Evolutionary conservation across 1,140 invertebrate species (phyloP).

Genomic region (Micrasema longulum): DNA sequence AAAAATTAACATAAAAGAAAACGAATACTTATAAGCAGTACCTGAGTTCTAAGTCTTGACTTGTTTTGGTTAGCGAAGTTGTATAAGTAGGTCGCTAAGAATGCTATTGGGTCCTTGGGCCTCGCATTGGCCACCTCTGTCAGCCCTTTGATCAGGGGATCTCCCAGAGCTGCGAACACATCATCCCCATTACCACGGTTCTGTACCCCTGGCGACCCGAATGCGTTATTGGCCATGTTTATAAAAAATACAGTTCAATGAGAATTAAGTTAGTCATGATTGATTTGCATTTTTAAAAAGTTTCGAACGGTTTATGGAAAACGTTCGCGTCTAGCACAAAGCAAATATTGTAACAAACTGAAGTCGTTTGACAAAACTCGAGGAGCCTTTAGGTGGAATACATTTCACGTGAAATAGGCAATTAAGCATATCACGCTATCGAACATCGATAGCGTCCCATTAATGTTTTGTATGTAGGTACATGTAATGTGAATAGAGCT

Average conservation of each 20-base stretch:
- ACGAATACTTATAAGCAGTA: slow-evolving; percentile 17
- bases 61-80: slow-evolving; percentile 75
- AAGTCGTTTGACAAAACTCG: background rate
- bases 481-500: slow-evolving; percentile 58
- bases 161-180: slow-evolving; percentile 79
- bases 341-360: slow-evolving; percentile 9
- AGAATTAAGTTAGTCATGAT: no score
- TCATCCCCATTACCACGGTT: slow-evolving; percentile 53
- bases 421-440: slow-evolving; percentile 30
- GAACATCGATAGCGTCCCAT: slow-evolving; percentile 17
- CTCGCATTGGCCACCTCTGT: slow-evolving; percentile 85
- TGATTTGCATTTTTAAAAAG: background rate
- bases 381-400: background rate
- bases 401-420: background rate
- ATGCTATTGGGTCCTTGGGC: slow-evolving; percentile 85
- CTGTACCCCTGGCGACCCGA: background rate
- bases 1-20: background rate
- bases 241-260: no score
- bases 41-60: slow-evolving; percentile 45
- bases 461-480: no score
- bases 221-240: no score
- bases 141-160: slow-evolving; percentile 87
- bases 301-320: background rate
- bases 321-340: slow-evolving; percentile 5
- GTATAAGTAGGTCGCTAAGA: slow-evolving; percentile 84